Evolutionary conservation across 1,140 invertebrate species (phyloP), one percentile per base, ranked within the genome.

Genomic region (Pectinophora gossypiella): DNA sequence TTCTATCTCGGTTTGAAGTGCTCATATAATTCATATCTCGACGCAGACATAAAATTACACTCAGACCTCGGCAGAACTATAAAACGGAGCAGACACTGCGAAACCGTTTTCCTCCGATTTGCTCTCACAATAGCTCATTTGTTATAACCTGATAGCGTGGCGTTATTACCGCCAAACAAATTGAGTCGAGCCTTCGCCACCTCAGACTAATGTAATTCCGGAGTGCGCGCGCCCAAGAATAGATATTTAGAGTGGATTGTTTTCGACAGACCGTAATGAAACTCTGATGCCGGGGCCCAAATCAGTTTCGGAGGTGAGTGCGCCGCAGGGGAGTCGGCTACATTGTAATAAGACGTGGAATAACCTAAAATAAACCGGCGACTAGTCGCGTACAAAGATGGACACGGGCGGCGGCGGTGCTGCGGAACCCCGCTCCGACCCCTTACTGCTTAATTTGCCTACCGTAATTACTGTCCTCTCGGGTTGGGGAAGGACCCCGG

Each of bases 401-500:
- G 81, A 87, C 84, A 84, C 68, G 72, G 74, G 69, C 61, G 68
- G 74, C 59, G 64, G 64, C 63, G 64, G 54, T 40, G 50, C 19
- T 10, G 19, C 12, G 18, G 18, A 7, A 18, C 36, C 10, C 12
- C 6, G 54, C 23, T 38, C 61, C 69, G 55, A 68, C 71, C 83
- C 82, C 83, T 87, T 77, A 86, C 84, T 88, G 87, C 85, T 88
- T 88, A 88, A 89, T 89, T 88, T 89, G 85, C 87, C 85, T 87
- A 85, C 86, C 85, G 85, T 88, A 89, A 89, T 89, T 89, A 87
- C 87, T 88, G 78, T 85, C 84, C 81, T 87, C 76, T 76, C 68
- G 79, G 81, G 74, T 74, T 70, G 66, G 79, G 76, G 74, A 69
- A 79, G 67, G 68, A 75, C 70, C 79, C 76, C 58, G 64, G 73